These are phyloP conservation scores for Bos taurus DNA, from an alignment of 2,113 vertebrate species.

Conservation along the genomic window DNA sequence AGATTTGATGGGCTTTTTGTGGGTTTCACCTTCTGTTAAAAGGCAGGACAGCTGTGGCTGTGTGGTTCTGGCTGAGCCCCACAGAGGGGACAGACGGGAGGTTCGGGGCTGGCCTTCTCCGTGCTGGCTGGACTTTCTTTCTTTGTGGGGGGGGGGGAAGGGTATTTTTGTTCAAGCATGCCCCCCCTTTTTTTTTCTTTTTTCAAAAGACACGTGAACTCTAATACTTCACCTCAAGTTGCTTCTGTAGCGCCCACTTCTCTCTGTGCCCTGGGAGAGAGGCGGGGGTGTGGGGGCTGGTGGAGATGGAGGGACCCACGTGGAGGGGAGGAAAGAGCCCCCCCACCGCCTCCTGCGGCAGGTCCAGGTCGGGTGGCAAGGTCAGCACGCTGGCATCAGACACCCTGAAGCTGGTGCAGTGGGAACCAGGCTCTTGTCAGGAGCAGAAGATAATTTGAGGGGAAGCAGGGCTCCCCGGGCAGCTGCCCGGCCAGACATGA, in stretches of 20 bases:
- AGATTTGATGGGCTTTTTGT: background rate
- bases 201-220: background rate
- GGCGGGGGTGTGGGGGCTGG: fast-evolving
- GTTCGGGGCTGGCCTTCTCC: background rate
- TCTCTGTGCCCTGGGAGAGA: background rate
- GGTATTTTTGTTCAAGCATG: background rate
- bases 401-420: background rate
- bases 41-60: background rate
- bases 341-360: fast-evolving
- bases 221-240: background rate
- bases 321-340: background rate
- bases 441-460: background rate
- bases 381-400: background rate
- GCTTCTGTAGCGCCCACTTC: background rate
- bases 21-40: background rate
- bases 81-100: background rate
- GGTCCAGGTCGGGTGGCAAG: background rate
- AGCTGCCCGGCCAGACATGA: background rate
- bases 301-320: background rate
- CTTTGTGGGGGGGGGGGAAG: background rate
- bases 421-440: background rate
- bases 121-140: background rate
- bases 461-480: background rate
- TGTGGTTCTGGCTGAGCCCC: too few species aligned
- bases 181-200: background rate